phyloP scores from a whole-genome alignment of 2,797 vertebrate species.

The Sebastes taczanowskii region DNA sequence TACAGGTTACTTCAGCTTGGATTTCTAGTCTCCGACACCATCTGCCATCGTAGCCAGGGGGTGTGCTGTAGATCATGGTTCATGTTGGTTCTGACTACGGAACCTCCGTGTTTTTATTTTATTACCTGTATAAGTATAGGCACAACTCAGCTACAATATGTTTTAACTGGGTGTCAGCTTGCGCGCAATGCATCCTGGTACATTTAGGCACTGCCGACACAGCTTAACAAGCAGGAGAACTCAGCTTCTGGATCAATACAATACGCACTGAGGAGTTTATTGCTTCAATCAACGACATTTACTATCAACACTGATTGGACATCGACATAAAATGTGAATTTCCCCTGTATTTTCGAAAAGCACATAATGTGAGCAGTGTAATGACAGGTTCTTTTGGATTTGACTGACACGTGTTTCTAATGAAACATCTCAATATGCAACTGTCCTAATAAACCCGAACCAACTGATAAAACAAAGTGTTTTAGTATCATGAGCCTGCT shows the following conservation, averaged over 20 bases:
- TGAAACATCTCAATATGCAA: slow-evolving; percentile 15
- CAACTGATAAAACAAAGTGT: slow-evolving; percentile 50
- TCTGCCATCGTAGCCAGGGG: no score
- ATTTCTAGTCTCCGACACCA: no score
- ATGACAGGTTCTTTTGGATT: neutral
- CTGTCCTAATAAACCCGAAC: slow-evolving; percentile 23
- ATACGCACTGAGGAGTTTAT: neutral
- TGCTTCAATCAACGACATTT: neutral
- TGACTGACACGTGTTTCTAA: slow-evolving; percentile 31
- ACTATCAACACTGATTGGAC: neutral
- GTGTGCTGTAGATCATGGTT: neutral
- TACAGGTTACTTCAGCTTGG: neutral
- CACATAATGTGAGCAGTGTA: neutral
- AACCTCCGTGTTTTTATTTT: neutral
- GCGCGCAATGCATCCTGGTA: neutral
- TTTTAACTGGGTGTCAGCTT: neutral
- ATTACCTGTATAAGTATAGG: neutral
- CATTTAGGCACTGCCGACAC: neutral
- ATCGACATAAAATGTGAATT: neutral
- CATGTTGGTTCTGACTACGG: neutral
- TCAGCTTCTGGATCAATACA: neutral
- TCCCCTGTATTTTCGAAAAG: neutral
- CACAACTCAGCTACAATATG: neutral
- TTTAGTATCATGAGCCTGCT: slow-evolving; percentile 32
- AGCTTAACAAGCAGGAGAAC: neutral